Conservation (phyloP, 92 coral and sea anemone genomes). For the Isaurus tuberculatus region DNA sequence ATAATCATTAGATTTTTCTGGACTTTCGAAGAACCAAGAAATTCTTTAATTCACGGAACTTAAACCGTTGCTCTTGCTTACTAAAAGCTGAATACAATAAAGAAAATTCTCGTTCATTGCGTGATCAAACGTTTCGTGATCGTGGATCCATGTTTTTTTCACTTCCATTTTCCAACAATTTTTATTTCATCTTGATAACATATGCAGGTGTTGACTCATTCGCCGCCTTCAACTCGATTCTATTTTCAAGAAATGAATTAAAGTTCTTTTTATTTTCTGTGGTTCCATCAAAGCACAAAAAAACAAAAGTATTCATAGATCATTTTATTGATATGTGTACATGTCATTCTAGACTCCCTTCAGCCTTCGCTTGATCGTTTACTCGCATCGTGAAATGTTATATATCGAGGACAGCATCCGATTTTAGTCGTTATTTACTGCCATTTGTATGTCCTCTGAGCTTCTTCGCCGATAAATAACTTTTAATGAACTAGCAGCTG, state of each 20-base stretch:
- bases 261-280: background rate
- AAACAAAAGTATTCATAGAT: background rate
- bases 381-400: background rate
- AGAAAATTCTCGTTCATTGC: no score
- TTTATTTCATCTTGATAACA: no score
- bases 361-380: background rate
- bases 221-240: background rate
- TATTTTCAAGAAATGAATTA: background rate
- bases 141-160: no score
- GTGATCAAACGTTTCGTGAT: no score
- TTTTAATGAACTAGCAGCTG: constrained; percentile 82
- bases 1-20: no score
- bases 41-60: no score
- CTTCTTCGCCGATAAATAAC: constrained; percentile 78
- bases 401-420: background rate
- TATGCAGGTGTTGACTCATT: background rate
- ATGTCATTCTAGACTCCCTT: background rate
- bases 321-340: background rate
- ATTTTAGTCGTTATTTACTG: background rate
- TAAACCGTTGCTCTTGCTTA: no score
- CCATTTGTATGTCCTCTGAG: constrained; percentile 43
- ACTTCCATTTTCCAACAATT: no score
- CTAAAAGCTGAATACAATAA: no score
- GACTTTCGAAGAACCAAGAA: no score
- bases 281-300: background rate